These are phyloP conservation scores for Melanostoma scalare DNA, from an alignment of 2,888 invertebrate genomes.

Conservation along the genomic window DNA sequence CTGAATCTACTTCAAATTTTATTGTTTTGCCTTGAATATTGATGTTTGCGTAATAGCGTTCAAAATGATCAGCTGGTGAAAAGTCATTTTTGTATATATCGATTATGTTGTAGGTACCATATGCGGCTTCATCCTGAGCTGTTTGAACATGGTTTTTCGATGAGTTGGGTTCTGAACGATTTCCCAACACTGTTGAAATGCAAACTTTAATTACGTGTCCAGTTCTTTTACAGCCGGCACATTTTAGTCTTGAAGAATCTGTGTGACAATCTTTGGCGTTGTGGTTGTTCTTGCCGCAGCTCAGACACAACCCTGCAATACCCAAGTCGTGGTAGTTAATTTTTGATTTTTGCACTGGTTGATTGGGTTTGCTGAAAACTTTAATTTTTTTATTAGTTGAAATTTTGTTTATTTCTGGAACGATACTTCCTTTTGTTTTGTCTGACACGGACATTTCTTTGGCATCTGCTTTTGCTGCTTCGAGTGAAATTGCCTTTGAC, in stretches of 20 bases:
- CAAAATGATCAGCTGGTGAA: neutral
- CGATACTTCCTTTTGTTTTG: neutral
- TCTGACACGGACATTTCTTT: neutral
- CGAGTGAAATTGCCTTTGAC: conserved; percentile 35
- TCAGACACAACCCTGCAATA: conserved; percentile 13
- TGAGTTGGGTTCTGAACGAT: neutral
- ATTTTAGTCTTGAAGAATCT: conserved; percentile 3
- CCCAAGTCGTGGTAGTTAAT: conserved; percentile 5
- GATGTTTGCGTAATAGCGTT: conserved; percentile 8
- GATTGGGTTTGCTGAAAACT: neutral
- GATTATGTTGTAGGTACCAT: conserved; percentile 15
- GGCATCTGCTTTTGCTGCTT: conserved; percentile 43
- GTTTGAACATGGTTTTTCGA: conserved; percentile 5
- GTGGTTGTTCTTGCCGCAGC: conserved; percentile 1
- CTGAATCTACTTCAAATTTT: conserved; percentile 16
- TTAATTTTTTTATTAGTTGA: conserved; percentile 12
- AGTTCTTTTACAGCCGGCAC: conserved; percentile 11
- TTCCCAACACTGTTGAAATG: conserved; percentile 1
- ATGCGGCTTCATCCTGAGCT: neutral
- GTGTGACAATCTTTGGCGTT: conserved; percentile 5
- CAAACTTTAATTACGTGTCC: conserved; percentile 3
- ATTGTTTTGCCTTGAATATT: conserved; percentile 18
- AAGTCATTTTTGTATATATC: conserved; percentile 4
- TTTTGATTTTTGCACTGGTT: neutral
- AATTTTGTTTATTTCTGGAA: conserved; percentile 27